Base-by-base conservation (phyloP, 2,888 invertebrate genomes). In the Rapana venosa region DNA sequence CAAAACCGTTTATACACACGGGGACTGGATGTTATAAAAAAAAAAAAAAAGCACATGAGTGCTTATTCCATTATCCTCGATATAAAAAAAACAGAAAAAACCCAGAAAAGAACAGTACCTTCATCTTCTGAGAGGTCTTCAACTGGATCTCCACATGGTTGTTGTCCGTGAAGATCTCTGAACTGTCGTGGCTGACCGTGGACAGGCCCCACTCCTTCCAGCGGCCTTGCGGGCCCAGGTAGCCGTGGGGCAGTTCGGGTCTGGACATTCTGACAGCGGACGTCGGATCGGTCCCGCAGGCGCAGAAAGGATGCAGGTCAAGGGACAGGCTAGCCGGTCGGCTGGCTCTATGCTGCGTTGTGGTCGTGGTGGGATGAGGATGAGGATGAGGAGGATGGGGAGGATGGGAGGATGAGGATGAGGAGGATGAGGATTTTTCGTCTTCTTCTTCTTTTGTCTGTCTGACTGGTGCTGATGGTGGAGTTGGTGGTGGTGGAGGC, bases 181-280 rank as follows among this genome's bases (percentile, higher is more conserved):
- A 94, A 13, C 94, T 93, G 13, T 91, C 90, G 87, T 95, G 95
- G 2, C 93, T 92, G 36, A 93, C 83, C 1, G 92, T 91, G 4
- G 91, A 91, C 74, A 95, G 88, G 36, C 94, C 94, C 90, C 94
- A 94, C 13, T 92, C 91, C 17, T 91, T 91, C 88, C 94, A 95
- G 91, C 94, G 94, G 22, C 93, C 93, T 92, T 95, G 95, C 30
- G 93, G 92, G n/a, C 95, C 95, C 17, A 95, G 91, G 89, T 93
- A 95, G 0, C 95, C 95, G 32, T 94, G 93, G 15, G 94, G 96
- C 77, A 96, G 93, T 88, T 94, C 89, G 5, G 13, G 94, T 92
- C 87, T 93, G 93, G 47, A 94, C 94, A 88, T 94, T 93, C 89
- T 96, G 95, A 26, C 81, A 1, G 22, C 26, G 22, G 66, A 6